phyloP scores from a whole-genome alignment of 2,113 vertebrate species.

The Ascaphus truei region DNA sequence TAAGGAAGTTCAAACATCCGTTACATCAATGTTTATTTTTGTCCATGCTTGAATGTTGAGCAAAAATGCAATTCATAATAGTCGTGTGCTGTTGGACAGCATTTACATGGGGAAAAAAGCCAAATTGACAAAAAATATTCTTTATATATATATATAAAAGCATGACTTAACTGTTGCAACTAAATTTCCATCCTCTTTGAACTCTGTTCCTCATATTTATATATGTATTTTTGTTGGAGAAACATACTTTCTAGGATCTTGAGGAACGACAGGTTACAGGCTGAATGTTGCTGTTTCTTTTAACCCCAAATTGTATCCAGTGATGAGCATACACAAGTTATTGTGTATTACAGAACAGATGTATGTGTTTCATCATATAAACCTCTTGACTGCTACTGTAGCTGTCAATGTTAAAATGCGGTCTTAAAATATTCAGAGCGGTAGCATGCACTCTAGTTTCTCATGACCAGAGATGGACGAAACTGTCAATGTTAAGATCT shows the following conservation, averaged over 20 bases:
- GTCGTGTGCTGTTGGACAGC: neutral
- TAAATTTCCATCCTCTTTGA: neutral
- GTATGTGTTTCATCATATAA: neutral
- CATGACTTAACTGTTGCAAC: slow-evolving; percentile 8
- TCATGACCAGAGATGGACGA: too few relatives aligned
- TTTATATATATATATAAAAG: neutral
- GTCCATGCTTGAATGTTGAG: slow-evolving; percentile 17
- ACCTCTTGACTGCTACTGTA: neutral
- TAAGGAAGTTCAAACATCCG: slow-evolving; percentile 31
- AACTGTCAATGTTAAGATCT: too few relatives aligned
- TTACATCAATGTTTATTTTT: slow-evolving; percentile 34
- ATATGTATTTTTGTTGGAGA: slow-evolving; percentile 12
- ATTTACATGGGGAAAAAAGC: slow-evolving; percentile 9
- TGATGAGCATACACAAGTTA: too few relatives aligned
- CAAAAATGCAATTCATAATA: slow-evolving; percentile 19
- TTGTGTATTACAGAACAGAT: too few relatives aligned
- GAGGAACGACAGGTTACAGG: neutral
- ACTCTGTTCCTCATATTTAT: slow-evolving; percentile 18
- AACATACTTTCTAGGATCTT: neutral
- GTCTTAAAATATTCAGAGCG: too few relatives aligned
- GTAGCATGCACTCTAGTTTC: too few relatives aligned
- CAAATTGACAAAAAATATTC: neutral
- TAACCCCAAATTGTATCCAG: too few relatives aligned
- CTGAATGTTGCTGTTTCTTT: too few relatives aligned
- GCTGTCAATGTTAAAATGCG: too few relatives aligned